Conservation (phyloP, 2,888 invertebrate species). For the Parnassius orleans region DNA sequence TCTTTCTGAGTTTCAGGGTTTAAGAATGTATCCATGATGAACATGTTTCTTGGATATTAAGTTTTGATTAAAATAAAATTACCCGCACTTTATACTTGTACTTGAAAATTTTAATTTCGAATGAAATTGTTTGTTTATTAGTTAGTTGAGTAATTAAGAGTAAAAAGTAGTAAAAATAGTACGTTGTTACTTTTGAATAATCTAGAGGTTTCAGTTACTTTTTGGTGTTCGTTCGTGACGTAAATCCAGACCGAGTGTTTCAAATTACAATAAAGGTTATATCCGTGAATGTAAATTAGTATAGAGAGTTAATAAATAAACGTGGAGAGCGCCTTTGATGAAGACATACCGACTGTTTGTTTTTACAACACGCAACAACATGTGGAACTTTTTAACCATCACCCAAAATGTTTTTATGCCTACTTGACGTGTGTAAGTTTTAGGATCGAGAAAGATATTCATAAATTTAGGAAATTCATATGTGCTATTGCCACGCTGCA, state of each 20-base stretch:
- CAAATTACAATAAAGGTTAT: not conserved
- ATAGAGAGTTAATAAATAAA: slow-evolving; percentile 3
- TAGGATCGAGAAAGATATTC: too few relatives aligned
- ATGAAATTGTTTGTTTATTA: not conserved
- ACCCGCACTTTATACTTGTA: too few relatives aligned
- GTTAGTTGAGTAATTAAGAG: not conserved
- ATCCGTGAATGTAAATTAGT: too few relatives aligned
- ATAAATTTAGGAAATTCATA: too few relatives aligned
- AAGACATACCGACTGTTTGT: slow-evolving; percentile 1
- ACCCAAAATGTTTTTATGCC: not conserved
- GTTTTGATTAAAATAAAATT: too few relatives aligned
- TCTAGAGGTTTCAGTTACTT: too few relatives aligned
- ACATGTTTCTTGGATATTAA: too few relatives aligned
- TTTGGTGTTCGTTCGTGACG: not conserved
- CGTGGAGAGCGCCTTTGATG: slow-evolving; percentile 3
- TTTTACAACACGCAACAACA: not conserved
- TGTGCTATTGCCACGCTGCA: too few relatives aligned
- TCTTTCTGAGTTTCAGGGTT: too few relatives aligned
- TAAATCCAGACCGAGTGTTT: not conserved
- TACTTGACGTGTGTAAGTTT: not conserved
- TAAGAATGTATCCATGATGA: too few relatives aligned
- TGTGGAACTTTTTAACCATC: not conserved
- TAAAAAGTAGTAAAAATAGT: too few relatives aligned
- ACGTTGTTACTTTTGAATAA: too few relatives aligned
- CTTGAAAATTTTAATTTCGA: not conserved